These are phyloP conservation scores for Boloria selene DNA, from an alignment of 2,888 invertebrate species.

Conservation along the genomic window DNA sequence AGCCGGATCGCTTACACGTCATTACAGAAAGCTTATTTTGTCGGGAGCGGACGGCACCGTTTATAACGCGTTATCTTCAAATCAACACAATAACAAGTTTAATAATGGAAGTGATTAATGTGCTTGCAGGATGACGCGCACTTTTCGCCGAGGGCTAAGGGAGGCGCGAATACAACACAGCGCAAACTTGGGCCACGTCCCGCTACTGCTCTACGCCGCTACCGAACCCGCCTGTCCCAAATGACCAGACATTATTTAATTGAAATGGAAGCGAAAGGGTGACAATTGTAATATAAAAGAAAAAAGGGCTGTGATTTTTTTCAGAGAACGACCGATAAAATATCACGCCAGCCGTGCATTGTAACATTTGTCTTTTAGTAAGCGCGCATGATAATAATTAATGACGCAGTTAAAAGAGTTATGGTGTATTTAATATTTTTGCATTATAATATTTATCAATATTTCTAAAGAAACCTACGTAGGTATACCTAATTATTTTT, in stretches of 20 bases:
- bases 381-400: conserved; percentile 48
- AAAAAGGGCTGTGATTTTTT: conserved; percentile 78
- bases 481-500: background rate
- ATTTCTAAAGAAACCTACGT: background rate
- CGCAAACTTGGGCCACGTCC: conserved; percentile 34
- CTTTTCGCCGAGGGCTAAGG: conserved; percentile 64
- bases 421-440: conserved; percentile 16
- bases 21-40: conserved; percentile 80
- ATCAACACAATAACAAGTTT: conserved; percentile 81
- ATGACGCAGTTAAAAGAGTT: conserved; percentile 40
- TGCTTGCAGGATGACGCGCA: conserved; percentile 79
- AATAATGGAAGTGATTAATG: conserved; percentile 81
- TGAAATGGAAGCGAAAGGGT: conserved; percentile 81
- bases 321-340: conserved; percentile 71
- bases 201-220: conserved; percentile 29
- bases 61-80: conserved; percentile 81
- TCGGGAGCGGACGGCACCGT: conserved; percentile 78
- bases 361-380: conserved; percentile 77
- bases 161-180: conserved; percentile 69
- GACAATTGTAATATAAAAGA: conserved; percentile 81
- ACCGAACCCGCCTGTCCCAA: conserved; percentile 64
- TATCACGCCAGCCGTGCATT: conserved; percentile 78
- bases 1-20: conserved; percentile 70
- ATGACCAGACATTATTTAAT: conserved; percentile 83
- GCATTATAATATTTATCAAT: background rate